phyloP scores from a whole-genome alignment of 2,113 vertebrate species.

The Pitta sordida region DNA sequence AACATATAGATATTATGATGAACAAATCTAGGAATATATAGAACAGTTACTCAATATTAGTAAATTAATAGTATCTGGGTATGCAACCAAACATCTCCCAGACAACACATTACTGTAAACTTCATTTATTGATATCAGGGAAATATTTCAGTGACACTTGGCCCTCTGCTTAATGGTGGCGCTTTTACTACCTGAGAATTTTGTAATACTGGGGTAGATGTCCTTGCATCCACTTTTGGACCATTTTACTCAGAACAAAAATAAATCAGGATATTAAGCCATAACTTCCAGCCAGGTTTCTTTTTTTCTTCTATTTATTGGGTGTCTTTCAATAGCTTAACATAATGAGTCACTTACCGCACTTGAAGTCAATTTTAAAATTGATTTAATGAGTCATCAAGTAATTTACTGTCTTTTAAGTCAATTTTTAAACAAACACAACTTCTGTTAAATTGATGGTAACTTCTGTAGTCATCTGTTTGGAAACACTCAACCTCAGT shows the following conservation, averaged over 20 bases:
- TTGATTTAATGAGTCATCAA: slow-evolving; percentile 43
- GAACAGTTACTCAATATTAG: slow-evolving; percentile 38
- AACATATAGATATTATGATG: slow-evolving; percentile 35
- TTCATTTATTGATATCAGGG: background rate
- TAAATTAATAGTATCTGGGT: background rate
- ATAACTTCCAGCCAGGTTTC: background rate
- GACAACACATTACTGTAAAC: background rate
- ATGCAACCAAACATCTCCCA: background rate
- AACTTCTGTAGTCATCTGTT: background rate
- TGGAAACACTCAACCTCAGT: background rate
- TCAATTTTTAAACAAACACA: slow-evolving; percentile 20
- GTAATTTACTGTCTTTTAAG: slow-evolving; percentile 31
- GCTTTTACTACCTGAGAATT: background rate
- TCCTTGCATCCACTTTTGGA: background rate
- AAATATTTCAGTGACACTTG: background rate
- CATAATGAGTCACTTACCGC: slow-evolving; percentile 1
- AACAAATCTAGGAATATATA: slow-evolving; percentile 18
- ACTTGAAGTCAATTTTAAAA: slow-evolving; percentile 30
- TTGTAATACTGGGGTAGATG: background rate
- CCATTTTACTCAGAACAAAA: background rate
- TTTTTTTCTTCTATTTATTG: background rate
- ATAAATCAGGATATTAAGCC: background rate
- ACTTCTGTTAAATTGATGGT: background rate
- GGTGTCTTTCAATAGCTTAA: background rate
- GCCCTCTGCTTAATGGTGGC: background rate